These are phyloP conservation scores for Coturnix japonica DNA, from an alignment of 2,113 vertebrate genomes.

Conservation along the genomic window DNA sequence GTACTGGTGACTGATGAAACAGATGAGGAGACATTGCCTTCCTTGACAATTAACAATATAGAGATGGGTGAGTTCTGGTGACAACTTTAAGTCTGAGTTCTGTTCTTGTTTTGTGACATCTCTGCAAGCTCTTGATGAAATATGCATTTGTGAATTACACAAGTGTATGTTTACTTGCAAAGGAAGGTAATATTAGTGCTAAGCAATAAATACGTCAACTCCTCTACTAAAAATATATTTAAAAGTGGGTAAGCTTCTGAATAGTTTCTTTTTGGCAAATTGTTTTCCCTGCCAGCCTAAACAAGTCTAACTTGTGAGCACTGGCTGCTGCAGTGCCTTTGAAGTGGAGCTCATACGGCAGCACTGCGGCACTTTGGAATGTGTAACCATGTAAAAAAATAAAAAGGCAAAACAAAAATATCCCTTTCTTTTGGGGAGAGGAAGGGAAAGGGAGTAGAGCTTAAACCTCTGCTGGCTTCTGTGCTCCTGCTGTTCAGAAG, in stretches of 20 bases:
- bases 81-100: background rate
- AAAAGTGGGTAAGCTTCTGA: background rate
- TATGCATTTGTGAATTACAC: background rate
- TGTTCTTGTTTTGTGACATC: background rate
- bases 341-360: background rate
- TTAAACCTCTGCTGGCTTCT: background rate
- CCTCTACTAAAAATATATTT: conserved; percentile 14
- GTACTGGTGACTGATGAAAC: background rate
- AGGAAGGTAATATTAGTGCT: background rate
- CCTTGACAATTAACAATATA: background rate
- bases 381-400: background rate
- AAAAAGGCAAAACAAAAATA: background rate
- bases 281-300: background rate
- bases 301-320: background rate
- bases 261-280: conserved; percentile 6
- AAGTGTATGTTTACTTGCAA: background rate
- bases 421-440: background rate
- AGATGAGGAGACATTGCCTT: background rate
- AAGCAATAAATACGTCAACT: background rate
- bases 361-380: background rate
- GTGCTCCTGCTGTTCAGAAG: background rate
- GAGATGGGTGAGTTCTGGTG: background rate
- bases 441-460: background rate
- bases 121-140: conserved; percentile 21
- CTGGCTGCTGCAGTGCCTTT: conserved; percentile 6